A percentile compares a stretch with the other conserved stretches of the same genome.
These are phyloP conservation scores for Polymixis lichenea DNA, from an alignment of 2,888 invertebrate genomes.

Conservation along the genomic window DNA sequence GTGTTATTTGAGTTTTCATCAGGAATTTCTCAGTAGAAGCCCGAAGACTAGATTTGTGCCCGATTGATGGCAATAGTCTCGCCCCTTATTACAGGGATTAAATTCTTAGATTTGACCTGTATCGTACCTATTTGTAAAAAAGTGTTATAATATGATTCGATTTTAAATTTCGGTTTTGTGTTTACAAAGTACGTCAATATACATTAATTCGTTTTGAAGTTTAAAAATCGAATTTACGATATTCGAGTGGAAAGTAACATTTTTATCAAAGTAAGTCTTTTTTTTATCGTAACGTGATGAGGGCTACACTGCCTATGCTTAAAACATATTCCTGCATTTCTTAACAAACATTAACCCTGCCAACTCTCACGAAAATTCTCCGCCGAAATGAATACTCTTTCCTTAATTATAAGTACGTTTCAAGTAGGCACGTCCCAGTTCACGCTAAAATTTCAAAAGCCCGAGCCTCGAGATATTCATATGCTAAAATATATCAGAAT, in stretches of 20 bases:
- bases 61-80: not conserved
- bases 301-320: not conserved
- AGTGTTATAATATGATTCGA: too few relatives aligned
- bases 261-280: not conserved
- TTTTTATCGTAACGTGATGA: not conserved
- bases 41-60: not conserved
- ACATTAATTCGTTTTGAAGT: too few relatives aligned
- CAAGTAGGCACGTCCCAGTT: constrained; percentile 45
- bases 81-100: not conserved
- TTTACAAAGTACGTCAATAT: too few relatives aligned
- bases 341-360: constrained; percentile 11
- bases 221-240: too few relatives aligned
- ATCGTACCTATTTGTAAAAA: too few relatives aligned
- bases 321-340: constrained; percentile 16
- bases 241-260: too few relatives aligned
- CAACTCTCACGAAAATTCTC: constrained; percentile 18
- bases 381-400: constrained; percentile 44
- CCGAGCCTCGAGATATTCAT: constrained; percentile 13
- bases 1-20: not conserved
- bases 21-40: not conserved
- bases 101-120: too few relatives aligned
- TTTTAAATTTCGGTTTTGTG: too few relatives aligned
- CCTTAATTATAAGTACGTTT: constrained; percentile 57
- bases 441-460: constrained; percentile 52
- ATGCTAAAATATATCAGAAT: constrained; percentile 36